Percentiles rank a stretch among this genome's conserved stretches.
Conservation (phyloP, 1,140 invertebrate genomes). For the Thalassaphorura encarpata region DNA sequence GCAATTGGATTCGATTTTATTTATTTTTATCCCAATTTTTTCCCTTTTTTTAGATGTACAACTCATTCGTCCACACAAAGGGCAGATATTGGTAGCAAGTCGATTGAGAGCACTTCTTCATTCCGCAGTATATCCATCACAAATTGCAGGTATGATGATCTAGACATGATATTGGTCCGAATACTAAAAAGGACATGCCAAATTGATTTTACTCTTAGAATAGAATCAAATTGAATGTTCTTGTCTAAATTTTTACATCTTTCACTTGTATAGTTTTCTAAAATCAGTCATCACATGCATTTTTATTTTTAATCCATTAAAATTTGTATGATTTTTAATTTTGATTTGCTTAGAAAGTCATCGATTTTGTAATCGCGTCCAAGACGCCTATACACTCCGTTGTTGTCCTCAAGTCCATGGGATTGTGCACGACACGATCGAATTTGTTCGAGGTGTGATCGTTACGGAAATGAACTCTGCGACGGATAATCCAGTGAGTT, state of each 20-base stretch:
- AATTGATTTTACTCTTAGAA: too few species aligned
- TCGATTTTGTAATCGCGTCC: conserved; percentile 57
- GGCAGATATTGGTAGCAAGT: conserved; percentile 53
- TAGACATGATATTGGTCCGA: neutral
- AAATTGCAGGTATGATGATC: conserved; percentile 49
- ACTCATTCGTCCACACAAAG: conserved; percentile 53
- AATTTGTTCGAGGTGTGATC: conserved; percentile 53
- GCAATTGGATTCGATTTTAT: neutral
- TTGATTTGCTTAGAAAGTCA: conserved; percentile 54
- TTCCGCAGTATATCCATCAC: conserved; percentile 55
- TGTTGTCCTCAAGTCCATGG: conserved; percentile 61
- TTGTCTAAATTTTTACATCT: too few species aligned
- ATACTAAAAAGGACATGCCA: neutral
- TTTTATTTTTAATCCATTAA: too few species aligned
- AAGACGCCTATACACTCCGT: conserved; percentile 62
- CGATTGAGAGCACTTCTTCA: conserved; percentile 54
- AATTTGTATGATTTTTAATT: too few species aligned
- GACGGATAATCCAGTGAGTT: conserved; percentile 59
- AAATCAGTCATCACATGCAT: too few species aligned
- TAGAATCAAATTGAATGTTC: too few species aligned
- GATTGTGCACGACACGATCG: conserved; percentile 58
- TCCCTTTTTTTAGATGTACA: conserved; percentile 49
- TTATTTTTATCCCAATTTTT: neutral
- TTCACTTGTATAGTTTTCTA: too few species aligned
- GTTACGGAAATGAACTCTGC: conserved; percentile 60